These are phyloP conservation scores for Hystrix brachyura DNA, from an alignment of 2,113 vertebrate genomes.

Conservation along the genomic window DNA sequence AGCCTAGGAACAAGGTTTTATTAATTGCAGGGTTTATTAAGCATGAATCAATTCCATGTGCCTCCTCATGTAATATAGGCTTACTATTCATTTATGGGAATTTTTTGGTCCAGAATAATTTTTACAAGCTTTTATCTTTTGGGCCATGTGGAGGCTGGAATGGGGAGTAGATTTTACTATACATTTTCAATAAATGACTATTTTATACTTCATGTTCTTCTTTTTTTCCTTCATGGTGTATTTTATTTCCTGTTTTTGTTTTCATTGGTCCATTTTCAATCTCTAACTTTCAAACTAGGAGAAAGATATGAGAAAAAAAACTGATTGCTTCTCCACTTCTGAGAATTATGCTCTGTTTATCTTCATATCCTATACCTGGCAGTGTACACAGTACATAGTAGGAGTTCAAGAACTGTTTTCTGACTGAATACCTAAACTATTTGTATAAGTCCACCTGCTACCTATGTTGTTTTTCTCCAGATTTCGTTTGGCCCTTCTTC, in stretches of 20 bases:
- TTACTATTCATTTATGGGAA: conserved; percentile 66
- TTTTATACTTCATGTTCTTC: conserved; percentile 53
- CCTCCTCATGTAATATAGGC: conserved; percentile 61
- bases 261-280: not conserved
- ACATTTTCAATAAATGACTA: conserved; percentile 58
- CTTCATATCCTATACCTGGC: not conserved
- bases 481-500: not conserved
- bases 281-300: not conserved
- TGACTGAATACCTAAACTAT: not conserved
- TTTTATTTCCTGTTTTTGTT: conserved; percentile 28
- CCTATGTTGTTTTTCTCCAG: not conserved
- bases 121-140: conserved; percentile 73
- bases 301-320: not conserved
- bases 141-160: conserved; percentile 43
- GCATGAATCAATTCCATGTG: conserved; percentile 77
- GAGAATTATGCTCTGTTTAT: not conserved
- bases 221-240: not conserved
- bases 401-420: conserved; percentile 37
- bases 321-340: not conserved
- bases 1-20: conserved; percentile 77
- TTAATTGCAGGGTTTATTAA: conserved; percentile 85
- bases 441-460: too few species aligned
- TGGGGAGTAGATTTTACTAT: not conserved
- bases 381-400: not conserved
- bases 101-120: conserved; percentile 67